These are phyloP conservation scores for Grantiella picta DNA, from an alignment of 2,113 vertebrate genomes.

Conservation along the genomic window DNA sequence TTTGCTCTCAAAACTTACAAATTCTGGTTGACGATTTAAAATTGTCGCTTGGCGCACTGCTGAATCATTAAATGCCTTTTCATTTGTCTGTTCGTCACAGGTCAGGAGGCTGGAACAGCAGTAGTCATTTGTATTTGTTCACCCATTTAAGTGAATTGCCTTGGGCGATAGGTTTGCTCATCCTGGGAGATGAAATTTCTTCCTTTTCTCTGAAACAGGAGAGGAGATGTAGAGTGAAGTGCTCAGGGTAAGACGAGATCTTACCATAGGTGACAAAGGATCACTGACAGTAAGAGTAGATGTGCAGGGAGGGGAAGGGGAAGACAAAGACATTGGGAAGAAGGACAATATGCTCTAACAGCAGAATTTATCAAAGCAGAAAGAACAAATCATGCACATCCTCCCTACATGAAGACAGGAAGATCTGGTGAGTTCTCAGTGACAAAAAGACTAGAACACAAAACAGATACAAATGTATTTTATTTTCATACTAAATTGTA, in stretches of 20 bases:
- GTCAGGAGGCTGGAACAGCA: not conserved
- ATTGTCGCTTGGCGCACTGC: not conserved
- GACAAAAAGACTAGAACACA: not conserved
- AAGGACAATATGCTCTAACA: not conserved
- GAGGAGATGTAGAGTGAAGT: not conserved
- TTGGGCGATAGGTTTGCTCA: not conserved
- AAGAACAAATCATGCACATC: not conserved
- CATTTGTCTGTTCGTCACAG: not conserved
- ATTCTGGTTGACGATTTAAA: not conserved
- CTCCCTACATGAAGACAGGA: not conserved
- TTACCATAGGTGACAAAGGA: not conserved
- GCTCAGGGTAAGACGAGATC: not conserved
- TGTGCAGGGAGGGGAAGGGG: not conserved
- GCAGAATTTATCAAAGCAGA: not conserved
- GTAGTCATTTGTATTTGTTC: not conserved
- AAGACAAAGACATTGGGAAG: not conserved
- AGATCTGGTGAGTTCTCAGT: not conserved
- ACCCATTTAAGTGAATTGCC: not conserved
- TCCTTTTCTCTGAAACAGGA: not conserved
- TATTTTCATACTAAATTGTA: not conserved
- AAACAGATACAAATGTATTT: not conserved
- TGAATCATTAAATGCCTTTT: not conserved
- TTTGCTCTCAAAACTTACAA: not conserved
- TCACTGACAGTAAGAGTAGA: not conserved
- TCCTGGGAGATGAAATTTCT: not conserved